Percentiles rank a stretch among this genome's conserved stretches.
These are phyloP conservation scores for Ophraella communa DNA, from an alignment of 2,888 invertebrate species.

Conservation along the genomic window DNA sequence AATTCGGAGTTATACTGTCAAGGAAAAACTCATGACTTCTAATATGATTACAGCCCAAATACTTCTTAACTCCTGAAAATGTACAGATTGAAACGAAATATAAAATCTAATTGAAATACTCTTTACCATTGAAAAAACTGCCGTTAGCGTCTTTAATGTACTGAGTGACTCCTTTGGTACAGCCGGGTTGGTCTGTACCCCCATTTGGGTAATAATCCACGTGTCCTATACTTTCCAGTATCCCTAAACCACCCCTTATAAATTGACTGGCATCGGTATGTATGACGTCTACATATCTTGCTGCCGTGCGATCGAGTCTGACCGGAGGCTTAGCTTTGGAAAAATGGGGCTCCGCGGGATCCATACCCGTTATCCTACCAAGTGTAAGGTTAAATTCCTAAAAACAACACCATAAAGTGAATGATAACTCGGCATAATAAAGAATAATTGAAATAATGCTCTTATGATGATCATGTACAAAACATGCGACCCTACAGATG, in stretches of 20 bases:
- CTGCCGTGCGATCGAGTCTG: conserved; percentile 85
- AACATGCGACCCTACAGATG: too few relatives aligned
- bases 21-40: conserved; percentile 83
- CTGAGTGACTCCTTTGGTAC: conserved; percentile 66
- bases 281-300: conserved; percentile 86
- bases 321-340: conserved; percentile 80
- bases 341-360: conserved; percentile 93
- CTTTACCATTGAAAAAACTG: conserved; percentile 68
- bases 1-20: conserved; percentile 80
- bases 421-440: not conserved
- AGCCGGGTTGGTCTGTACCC: conserved; percentile 80
- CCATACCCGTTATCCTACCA: conserved; percentile 84
- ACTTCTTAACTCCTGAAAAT: conserved; percentile 67
- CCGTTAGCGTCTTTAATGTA: conserved; percentile 70
- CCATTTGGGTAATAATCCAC: conserved; percentile 94
- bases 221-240: conserved; percentile 82
- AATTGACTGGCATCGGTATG: conserved; percentile 86
- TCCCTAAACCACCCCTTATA: conserved; percentile 79
- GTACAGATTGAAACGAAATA: not conserved
- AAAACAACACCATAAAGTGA: conserved; percentile 42
- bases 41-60: conserved; percentile 87
- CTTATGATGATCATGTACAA: not conserved
- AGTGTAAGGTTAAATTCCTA: conserved; percentile 72
- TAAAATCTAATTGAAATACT: not conserved
- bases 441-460: not conserved